phyloP scores from a whole-genome alignment of 2,888 invertebrate species.

The Erpobdella octoculata region DNA sequence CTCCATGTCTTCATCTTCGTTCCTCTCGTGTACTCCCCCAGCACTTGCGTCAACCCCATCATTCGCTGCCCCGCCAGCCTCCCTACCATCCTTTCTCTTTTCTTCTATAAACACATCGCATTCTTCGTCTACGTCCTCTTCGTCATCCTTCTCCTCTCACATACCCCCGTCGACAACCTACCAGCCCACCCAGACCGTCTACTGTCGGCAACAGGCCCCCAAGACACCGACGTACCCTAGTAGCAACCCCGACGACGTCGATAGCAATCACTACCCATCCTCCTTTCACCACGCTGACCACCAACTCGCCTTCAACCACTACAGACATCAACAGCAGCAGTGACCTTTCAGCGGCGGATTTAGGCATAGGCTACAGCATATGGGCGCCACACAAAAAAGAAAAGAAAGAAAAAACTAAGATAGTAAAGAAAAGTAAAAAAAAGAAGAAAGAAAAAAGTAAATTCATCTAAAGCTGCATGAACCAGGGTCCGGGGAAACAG shows the following conservation, averaged over 20 bases:
- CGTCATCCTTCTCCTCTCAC: background rate
- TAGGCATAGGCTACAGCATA: too few relatives aligned
- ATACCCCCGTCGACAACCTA: background rate
- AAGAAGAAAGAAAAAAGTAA: too few relatives aligned
- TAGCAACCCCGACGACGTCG: conserved; percentile 1
- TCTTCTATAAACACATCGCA: background rate
- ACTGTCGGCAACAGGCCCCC: background rate
- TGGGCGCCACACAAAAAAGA: too few relatives aligned
- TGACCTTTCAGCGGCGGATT: background rate
- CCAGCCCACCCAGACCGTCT: background rate
- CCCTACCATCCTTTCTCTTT: conserved; percentile 10
- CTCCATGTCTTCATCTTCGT: background rate
- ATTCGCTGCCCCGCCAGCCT: background rate
- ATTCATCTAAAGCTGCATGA: too few relatives aligned
- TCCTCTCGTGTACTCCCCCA: background rate
- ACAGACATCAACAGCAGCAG: background rate
- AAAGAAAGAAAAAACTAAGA: too few relatives aligned
- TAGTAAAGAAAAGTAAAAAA: too few relatives aligned
- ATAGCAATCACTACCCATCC: background rate
- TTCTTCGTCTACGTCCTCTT: background rate
- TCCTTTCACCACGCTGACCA: background rate
- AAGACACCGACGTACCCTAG: background rate
- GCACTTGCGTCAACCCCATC: background rate
- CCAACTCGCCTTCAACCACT: background rate
- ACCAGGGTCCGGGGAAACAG: too few relatives aligned